A percentile compares a stretch with the other conserved stretches of the same genome.
Evolutionary conservation across 2,113 vertebrate species (phyloP).

Genomic region (Mastomys coucha): DNA sequence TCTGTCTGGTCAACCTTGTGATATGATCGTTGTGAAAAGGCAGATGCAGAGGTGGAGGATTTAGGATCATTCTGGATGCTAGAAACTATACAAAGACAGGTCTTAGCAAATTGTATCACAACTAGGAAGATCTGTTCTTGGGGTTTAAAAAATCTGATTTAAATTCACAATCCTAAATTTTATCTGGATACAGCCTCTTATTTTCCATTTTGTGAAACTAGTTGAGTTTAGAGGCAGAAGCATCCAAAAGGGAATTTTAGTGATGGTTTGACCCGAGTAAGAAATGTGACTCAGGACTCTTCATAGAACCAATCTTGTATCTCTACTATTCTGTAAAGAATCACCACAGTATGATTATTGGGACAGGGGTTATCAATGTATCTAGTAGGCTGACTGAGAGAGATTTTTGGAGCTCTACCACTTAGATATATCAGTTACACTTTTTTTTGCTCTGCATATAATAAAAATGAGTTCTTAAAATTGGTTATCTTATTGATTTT

Average conservation of each 20-base stretch:
- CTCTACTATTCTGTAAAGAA: background rate
- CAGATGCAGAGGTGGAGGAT: background rate
- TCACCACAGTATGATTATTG: slow-evolving; percentile 60
- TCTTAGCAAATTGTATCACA: slow-evolving; percentile 16
- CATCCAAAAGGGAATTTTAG: background rate
- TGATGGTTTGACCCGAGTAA: slow-evolving; percentile 54
- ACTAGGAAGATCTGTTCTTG: background rate
- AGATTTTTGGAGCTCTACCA: slow-evolving; percentile 62
- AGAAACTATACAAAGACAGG: background rate
- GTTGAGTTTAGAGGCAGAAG: slow-evolving; percentile 45
- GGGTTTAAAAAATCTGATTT: background rate
- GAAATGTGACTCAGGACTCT: slow-evolving; percentile 54
- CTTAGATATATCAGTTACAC: slow-evolving; percentile 13
- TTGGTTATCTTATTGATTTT: slow-evolving; percentile 13
- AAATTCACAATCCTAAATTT: slow-evolving; percentile 37
- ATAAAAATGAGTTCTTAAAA: slow-evolving; percentile 59
- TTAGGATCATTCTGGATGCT: background rate
- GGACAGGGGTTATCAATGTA: slow-evolving; percentile 60
- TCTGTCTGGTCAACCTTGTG: background rate
- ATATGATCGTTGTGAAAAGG: background rate
- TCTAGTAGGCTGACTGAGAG: slow-evolving; percentile 49
- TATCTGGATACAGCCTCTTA: slow-evolving; percentile 26
- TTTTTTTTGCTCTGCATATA: slow-evolving; percentile 55
- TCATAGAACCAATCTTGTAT: slow-evolving; percentile 52
- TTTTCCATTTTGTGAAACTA: slow-evolving; percentile 57